Evolutionary conservation across 2,888 invertebrate genomes (phyloP).

Genomic region (Drosophila neonasuta): DNA sequence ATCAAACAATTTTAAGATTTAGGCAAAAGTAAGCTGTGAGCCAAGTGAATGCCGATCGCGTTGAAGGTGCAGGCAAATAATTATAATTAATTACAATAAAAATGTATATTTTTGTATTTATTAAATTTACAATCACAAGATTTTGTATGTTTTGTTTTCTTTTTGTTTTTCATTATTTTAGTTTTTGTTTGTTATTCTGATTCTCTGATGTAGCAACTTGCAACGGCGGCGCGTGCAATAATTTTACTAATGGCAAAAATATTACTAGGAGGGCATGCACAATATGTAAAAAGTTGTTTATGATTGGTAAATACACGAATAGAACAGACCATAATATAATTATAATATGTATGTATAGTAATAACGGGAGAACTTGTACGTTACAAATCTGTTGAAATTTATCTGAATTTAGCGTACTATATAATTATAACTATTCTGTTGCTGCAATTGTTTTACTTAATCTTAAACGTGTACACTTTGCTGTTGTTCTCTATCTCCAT

Average conservation of each 20-base stretch:
- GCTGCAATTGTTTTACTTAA: slow-evolving; percentile 73
- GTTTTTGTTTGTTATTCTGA: slow-evolving; percentile 39
- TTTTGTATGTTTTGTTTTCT: slow-evolving; percentile 42
- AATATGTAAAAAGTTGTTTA: slow-evolving; percentile 46
- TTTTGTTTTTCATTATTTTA: slow-evolving; percentile 25
- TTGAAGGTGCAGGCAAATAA: slow-evolving; percentile 40
- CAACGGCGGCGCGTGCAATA: slow-evolving; percentile 56
- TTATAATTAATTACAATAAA: slow-evolving; percentile 64
- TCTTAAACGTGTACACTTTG: slow-evolving; percentile 35
- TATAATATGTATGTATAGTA: slow-evolving; percentile 14
- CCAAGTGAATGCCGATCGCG: slow-evolving; percentile 35
- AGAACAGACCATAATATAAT: slow-evolving; percentile 45
- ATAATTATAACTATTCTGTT: slow-evolving; percentile 60
- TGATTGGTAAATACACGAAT: slow-evolving; percentile 48
- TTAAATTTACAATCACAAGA: slow-evolving; percentile 77
- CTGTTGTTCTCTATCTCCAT: slow-evolving; percentile 25
- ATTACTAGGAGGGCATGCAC: slow-evolving; percentile 61
- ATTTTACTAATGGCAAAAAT: slow-evolving; percentile 71
- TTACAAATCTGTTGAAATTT: slow-evolving; percentile 47
- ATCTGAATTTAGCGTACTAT: slow-evolving; percentile 64
- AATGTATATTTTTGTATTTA: slow-evolving; percentile 62
- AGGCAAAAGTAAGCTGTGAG: slow-evolving; percentile 30
- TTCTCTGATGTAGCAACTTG: slow-evolving; percentile 44
- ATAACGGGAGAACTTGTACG: slow-evolving; percentile 45
- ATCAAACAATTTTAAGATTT: neutral